Base-by-base conservation (phyloP, 2,113 vertebrate species). In the Lycaon pictus region DNA sequence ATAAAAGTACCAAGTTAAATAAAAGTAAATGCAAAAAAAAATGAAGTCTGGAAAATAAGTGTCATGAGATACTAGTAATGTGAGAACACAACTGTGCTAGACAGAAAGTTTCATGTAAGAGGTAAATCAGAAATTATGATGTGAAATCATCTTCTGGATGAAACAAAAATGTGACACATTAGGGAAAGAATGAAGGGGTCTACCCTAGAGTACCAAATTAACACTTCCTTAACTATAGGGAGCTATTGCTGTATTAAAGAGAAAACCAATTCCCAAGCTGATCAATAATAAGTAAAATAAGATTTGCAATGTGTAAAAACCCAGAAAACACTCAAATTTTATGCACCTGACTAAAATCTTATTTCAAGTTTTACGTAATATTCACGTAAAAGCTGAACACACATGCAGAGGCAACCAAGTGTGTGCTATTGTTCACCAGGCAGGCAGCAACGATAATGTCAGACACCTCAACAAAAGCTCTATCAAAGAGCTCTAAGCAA, bases 81-180 rank as follows among this genome's bases (percentile, higher is more conserved):
- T 48, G 19, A 67, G 72, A 97, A 82, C 32, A 32, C 35, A 93
- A 43, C 12, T 82, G 22, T 67, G 2, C 37, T 88, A 27, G 22
- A 63, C 32, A 11, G 32, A 93, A 95, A 77, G 13, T 56, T 90
- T 76, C 16, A 69, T 82, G 5, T 5, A 69, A 90, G 51, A 85
- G 16, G 10, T 27, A 51, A 93, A 5, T 91, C 84, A 85, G 55
- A 90, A 95, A 84, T 91, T 72, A 67, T 43, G 7, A 74, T 90
- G 25, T 35, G 71, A 93, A 87, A 71, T 91, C 11, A 37, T 82
- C 88, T 82, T 76, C 56, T 74, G 29, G 35, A 56, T 88, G 35
- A 93, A 95, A 95, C 71, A 80, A 27, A 83, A 87, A 62, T 79
- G 0, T 43, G 92, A 92, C 22, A 92, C 89, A 88, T 93, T 51